These are phyloP conservation scores for Zaprionus lineosus DNA, from an alignment of 2,888 invertebrate genomes.

Conservation along the genomic window DNA sequence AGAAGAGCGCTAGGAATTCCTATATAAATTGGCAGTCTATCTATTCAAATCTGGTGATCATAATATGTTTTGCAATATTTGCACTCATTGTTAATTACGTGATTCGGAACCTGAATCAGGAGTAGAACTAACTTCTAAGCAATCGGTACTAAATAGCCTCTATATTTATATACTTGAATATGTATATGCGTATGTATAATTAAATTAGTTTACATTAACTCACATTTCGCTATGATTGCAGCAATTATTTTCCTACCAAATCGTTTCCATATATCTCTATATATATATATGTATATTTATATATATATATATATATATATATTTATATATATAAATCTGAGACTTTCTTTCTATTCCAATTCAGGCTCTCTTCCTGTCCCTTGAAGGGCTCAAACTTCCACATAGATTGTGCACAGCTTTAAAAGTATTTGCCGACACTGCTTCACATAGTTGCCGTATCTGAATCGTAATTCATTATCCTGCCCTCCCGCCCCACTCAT, in stretches of 20 bases:
- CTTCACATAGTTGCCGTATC: slow-evolving; percentile 17
- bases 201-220: slow-evolving; percentile 61
- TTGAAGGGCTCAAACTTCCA: too few relatives aligned
- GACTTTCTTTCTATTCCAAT: too few relatives aligned
- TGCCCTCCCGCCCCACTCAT: too few relatives aligned
- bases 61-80: slow-evolving; percentile 95
- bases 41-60: slow-evolving; percentile 92
- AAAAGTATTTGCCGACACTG: slow-evolving; percentile 51
- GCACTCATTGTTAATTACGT: slow-evolving; percentile 97
- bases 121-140: slow-evolving; percentile 72
- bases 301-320: slow-evolving; percentile 10
- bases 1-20: slow-evolving; percentile 82
- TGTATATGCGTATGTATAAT: slow-evolving; percentile 56
- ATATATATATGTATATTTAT: background rate
- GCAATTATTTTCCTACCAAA: too few relatives aligned
- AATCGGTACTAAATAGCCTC: slow-evolving; percentile 63
- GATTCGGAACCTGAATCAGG: slow-evolving; percentile 88
- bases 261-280: slow-evolving; percentile 11
- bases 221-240: slow-evolving; percentile 36
- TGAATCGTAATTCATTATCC: too few relatives aligned
- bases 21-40: slow-evolving; percentile 90
- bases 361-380: too few relatives aligned
- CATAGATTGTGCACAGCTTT: slow-evolving; percentile 40
- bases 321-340: too few relatives aligned
- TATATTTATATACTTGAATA: slow-evolving; percentile 52